Evolutionary conservation across 35 echinoderm and acorn worm species (phyloP).

Genomic region (Chiridota heheva): DNA sequence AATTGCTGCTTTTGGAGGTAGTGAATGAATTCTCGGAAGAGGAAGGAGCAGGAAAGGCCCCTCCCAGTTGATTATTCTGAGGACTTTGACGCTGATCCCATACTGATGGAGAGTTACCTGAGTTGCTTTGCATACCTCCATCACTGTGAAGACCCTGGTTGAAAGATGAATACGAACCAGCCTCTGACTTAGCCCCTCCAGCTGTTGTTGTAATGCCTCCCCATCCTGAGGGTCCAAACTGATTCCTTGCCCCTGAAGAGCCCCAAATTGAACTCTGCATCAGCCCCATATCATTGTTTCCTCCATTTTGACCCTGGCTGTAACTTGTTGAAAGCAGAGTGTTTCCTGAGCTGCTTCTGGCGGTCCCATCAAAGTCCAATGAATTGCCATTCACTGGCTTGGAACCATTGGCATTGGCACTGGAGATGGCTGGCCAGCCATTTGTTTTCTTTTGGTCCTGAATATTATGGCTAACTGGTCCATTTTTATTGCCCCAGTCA

Average conservation of each 20-base stretch:
- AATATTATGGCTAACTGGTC: background rate
- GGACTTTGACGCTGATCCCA: too few species aligned
- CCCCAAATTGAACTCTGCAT: slow-evolving; percentile 30
- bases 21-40: slow-evolving; percentile 17
- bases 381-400: slow-evolving; percentile 21
- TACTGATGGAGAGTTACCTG: slow-evolving; percentile 41
- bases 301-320: background rate
- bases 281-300: background rate
- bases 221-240: slow-evolving; percentile 21
- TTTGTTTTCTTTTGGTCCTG: slow-evolving; percentile 39
- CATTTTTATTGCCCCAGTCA: slow-evolving; percentile 28
- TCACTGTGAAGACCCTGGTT: slow-evolving; percentile 28
- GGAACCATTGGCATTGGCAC: slow-evolving; percentile 28
- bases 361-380: background rate
- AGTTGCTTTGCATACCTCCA: slow-evolving; percentile 29
- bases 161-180: slow-evolving; percentile 33
- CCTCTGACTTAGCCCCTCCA: slow-evolving; percentile 15
- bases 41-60: slow-evolving; percentile 1
- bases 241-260: too few species aligned
- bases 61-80: too few species aligned
- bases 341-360: slow-evolving; percentile 13
- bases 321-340: slow-evolving; percentile 20
- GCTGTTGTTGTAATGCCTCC: slow-evolving; percentile 18
- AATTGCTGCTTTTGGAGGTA: slow-evolving; percentile 29
- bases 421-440: slow-evolving; percentile 39